Evolutionary conservation across 2,797 vertebrate species (phyloP), one percentile per base, ranked within the genome.

Genomic region (Bucorvus abyssinicus): DNA sequence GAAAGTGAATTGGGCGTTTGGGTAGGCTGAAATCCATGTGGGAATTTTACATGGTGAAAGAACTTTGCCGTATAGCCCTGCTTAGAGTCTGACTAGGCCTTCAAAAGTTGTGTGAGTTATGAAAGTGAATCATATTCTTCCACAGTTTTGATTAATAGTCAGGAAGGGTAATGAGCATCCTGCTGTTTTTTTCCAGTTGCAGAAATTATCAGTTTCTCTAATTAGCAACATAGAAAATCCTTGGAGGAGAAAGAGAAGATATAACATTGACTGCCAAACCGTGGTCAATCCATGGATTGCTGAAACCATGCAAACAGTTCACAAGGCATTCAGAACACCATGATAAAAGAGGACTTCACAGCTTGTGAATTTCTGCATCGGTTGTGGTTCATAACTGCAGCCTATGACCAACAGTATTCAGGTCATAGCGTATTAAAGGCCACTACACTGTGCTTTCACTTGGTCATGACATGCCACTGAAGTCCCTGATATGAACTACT

Each of bases 1-100:
- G 74, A 87, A 95, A 92, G 49, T 73, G 70, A 84, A 87, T 79
- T 91, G 27, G 55, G 87, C 90, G 71, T 87, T 76, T 59, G 20
- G 5, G 24, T 73, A 69, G 50, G 40, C 47, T 94, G 78, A 89
- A 93, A 93, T 53, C 24, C 29, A n/a, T 42, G 42, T 45, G 65
- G 23, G n/a, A 84, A 82, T 87, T 90, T 92, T 68, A 87, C 14
- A 69, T 22, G 9, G 82, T 19, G 38, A 91, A 81, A 26, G 8
- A 79, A 42, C 20, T 78, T 65, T 60, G 22, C 14, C 45, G 2
- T 32, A 67, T 52, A 89, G 6, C 9, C 5, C 9, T 2, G 0
- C 16, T 63, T 70, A 42, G 79, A 82, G 27, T 45, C 59, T 77
- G 40, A 65, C 77, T 84, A 63, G 15, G 14, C 12, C 42, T 89